Evolutionary conservation across 2,113 vertebrate genomes (phyloP), one percentile per base, ranked within the genome.

Genomic region (Heptranchias perlo): DNA sequence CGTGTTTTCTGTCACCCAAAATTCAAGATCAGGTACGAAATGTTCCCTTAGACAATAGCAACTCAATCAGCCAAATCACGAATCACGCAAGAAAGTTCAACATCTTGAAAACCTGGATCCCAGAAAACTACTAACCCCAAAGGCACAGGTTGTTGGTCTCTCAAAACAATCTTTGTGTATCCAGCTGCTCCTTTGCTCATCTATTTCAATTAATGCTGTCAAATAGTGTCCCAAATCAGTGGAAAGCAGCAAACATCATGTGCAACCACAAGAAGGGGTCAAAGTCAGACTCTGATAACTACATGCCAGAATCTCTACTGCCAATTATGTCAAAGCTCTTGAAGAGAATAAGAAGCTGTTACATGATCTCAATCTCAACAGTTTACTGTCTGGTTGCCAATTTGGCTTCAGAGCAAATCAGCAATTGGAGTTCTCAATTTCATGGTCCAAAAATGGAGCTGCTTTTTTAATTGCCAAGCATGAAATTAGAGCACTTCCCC

Each of bases 141-240:
- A 62, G 58, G 89, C 35, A 62, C 58, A 62, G 89, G 89, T 92
- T 92, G 89, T 62, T 92, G n/a, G 89, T 62, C 35, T 92, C 58
- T 93, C 58, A 7, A 62, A 93, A 93, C 89, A 62, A 58, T 62
- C 58, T 44, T 93, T 62, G 89, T 93, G 89, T 62, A 39, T 10
- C 89, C 89, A 93, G 89, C 89, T 62, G 54, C 58, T 93, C 58
- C 18, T 5, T 39, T n/a, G 58, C 58, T 39, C 58, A 64, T 93
- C 58, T 39, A 23, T 62, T 62, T 93, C 58, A 39, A 23, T 62
- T 62, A 62, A n/a, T 11, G 58, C 89, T 62, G 58, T 62, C 89
- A 93, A 93, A 62, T 93, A 4, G 18, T 93, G n/a, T 16, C 35
- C 89, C 58, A 64, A 39, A 62, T 62, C 89, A 62, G 35, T 61